These are phyloP conservation scores for Andrena praecox DNA, from an alignment of 2,888 invertebrate genomes.

Conservation along the genomic window DNA sequence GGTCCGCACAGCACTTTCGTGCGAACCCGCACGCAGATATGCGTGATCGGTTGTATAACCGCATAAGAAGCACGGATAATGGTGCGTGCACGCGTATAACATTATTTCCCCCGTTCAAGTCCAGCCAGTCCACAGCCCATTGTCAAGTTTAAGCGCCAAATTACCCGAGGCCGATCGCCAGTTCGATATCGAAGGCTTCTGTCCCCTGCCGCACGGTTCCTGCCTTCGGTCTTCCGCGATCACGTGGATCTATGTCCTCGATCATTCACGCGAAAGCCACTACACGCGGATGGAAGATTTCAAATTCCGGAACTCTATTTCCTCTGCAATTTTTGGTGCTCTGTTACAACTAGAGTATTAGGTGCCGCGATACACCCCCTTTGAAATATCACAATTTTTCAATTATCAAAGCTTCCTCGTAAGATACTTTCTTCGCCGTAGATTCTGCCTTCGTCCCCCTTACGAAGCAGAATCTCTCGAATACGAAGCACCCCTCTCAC, in stretches of 20 bases:
- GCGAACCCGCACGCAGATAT: slow-evolving; percentile 55
- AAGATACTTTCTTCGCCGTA: no score
- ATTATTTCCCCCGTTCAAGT: slow-evolving; percentile 72
- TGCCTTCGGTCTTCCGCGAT: slow-evolving; percentile 5
- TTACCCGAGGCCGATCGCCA: slow-evolving; percentile 54
- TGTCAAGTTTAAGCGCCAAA: slow-evolving; percentile 81
- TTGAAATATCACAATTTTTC: not conserved
- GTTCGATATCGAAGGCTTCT: slow-evolving; percentile 18
- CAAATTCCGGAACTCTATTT: no score
- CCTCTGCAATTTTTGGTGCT: no score
- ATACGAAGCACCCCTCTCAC: not conserved
- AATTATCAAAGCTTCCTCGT: no score
- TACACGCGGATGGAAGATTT: not conserved
- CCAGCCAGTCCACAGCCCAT: slow-evolving; percentile 76
- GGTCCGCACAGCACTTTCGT: slow-evolving; percentile 64
- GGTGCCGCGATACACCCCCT: no score
- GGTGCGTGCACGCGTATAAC: slow-evolving; percentile 64
- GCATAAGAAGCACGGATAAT: slow-evolving; percentile 60
- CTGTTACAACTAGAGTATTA: no score
- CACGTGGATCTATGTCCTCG: not conserved
- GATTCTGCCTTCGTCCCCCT: not conserved
- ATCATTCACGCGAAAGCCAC: not conserved
- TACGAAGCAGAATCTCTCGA: slow-evolving; percentile 8
- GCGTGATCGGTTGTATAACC: slow-evolving; percentile 72
- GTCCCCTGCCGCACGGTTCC: not conserved